phyloP scores from a whole-genome alignment of 2,888 invertebrate genomes.

The Heteromurus nitidus region DNA sequence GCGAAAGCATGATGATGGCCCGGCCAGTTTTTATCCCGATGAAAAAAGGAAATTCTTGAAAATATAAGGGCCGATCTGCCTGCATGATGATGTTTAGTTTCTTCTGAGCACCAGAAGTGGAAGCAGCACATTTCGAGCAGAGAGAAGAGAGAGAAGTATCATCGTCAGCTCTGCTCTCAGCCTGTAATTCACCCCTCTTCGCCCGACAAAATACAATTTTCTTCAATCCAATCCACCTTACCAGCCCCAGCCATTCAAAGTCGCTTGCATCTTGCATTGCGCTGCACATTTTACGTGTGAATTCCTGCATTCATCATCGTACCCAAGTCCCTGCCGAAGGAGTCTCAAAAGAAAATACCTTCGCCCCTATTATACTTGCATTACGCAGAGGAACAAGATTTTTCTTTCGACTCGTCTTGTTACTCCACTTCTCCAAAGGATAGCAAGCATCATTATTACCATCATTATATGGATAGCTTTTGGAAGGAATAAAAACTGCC shows the following conservation, averaged over 20 bases:
- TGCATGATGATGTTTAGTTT: slow-evolving; percentile 40
- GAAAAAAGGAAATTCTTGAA: slow-evolving; percentile 30
- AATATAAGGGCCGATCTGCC: slow-evolving; percentile 54
- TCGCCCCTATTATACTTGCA: neutral
- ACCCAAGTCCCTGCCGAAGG: too few relatives aligned
- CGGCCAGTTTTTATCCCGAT: too few relatives aligned
- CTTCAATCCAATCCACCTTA: slow-evolving; percentile 14
- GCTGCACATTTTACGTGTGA: too few relatives aligned
- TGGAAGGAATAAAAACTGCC: slow-evolving; percentile 34
- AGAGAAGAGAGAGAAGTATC: neutral
- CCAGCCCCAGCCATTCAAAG: neutral
- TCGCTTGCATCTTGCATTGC: neutral
- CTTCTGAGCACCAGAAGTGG: slow-evolving; percentile 48
- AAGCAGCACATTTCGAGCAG: slow-evolving; percentile 29
- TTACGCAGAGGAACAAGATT: neutral
- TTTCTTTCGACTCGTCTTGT: slow-evolving; percentile 1
- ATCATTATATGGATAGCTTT: slow-evolving; percentile 20
- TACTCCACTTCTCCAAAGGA: slow-evolving; percentile 43
- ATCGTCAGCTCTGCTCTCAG: slow-evolving; percentile 12
- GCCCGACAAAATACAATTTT: neutral
- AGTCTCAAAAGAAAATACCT: neutral
- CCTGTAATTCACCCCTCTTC: neutral
- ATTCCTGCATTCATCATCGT: too few relatives aligned
- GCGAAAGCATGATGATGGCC: too few relatives aligned
- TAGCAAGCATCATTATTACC: slow-evolving; percentile 38